These are phyloP conservation scores for Falcunculus frontatus DNA, from an alignment of 2,113 vertebrate genomes.

Conservation along the genomic window DNA sequence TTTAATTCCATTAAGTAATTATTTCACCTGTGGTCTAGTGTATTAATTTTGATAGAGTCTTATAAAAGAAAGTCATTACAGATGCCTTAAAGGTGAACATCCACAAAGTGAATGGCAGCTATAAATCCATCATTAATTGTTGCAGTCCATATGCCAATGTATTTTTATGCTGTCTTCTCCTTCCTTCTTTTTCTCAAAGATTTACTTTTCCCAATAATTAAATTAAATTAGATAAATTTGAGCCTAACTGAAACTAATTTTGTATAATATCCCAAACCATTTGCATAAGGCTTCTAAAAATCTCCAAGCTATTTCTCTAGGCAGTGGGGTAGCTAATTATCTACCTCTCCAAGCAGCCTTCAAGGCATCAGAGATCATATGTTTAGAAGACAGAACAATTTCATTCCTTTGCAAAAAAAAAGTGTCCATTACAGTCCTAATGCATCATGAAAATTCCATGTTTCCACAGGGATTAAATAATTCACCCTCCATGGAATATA, in stretches of 20 bases:
- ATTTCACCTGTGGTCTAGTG: slow-evolving; percentile 8
- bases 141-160: neutral
- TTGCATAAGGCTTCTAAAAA: slow-evolving; percentile 68
- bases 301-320: slow-evolving; percentile 73
- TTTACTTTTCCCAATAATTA: slow-evolving; percentile 72
- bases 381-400: slow-evolving; percentile 62
- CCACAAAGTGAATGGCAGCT: slow-evolving; percentile 11
- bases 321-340: slow-evolving; percentile 73
- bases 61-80: slow-evolving; percentile 27
- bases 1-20: slow-evolving; percentile 14
- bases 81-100: neutral
- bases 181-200: slow-evolving; percentile 47
- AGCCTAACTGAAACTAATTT: slow-evolving; percentile 74
- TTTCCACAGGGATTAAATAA: slow-evolving; percentile 61
- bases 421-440: slow-evolving; percentile 44
- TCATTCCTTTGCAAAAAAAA: slow-evolving; percentile 45
- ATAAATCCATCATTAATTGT: slow-evolving; percentile 37
- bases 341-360: slow-evolving; percentile 69
- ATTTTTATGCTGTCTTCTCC: neutral
- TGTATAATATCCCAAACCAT: slow-evolving; percentile 72
- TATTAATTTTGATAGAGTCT: slow-evolving; percentile 20
- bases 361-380: slow-evolving; percentile 62
- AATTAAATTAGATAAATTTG: slow-evolving; percentile 76
- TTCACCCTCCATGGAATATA: slow-evolving; percentile 55
- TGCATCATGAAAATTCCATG: slow-evolving; percentile 61